Evolutionary conservation across 2,888 invertebrate species (phyloP).

Genomic region (Chydorus sphaericus): DNA sequence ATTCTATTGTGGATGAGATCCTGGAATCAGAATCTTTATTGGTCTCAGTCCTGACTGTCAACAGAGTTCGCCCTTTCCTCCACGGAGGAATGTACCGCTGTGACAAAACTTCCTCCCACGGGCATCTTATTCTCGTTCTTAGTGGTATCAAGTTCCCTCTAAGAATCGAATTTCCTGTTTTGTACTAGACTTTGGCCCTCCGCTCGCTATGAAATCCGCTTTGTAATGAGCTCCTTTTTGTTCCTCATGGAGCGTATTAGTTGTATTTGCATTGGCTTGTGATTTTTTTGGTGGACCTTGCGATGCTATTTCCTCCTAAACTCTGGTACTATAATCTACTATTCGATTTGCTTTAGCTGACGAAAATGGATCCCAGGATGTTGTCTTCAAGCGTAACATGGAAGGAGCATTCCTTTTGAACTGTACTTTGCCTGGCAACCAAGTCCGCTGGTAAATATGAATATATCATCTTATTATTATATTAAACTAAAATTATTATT

Average conservation of each 20-base stretch:
- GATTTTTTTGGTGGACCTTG: not conserved
- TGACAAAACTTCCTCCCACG: conserved; percentile 9
- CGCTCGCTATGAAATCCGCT: not conserved
- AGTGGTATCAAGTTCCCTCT: not conserved
- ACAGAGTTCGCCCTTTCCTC: not conserved
- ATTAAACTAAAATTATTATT: not conserved
- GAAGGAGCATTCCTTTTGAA: not conserved
- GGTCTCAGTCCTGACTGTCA: conserved; percentile 11
- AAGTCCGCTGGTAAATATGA: not conserved
- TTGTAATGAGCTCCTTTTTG: not conserved
- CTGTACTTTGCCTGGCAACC: not conserved
- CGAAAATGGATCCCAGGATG: not conserved
- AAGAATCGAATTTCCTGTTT: too few species aligned
- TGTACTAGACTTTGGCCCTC: not conserved
- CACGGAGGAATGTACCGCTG: conserved; percentile 13
- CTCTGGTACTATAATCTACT: not conserved
- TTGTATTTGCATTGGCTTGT: not conserved
- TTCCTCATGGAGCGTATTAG: not conserved
- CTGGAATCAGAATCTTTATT: not conserved
- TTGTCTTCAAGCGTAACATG: not conserved
- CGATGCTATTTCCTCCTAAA: not conserved
- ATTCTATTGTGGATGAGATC: conserved; percentile 6
- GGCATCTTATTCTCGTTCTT: conserved; percentile 8
- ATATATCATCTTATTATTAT: not conserved
- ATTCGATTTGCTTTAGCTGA: not conserved